A percentile compares a stretch with the other conserved stretches of the same genome.
These are phyloP conservation scores for Drosophila murphyi DNA, from an alignment of 1,140 invertebrate species.

Conservation along the genomic window DNA sequence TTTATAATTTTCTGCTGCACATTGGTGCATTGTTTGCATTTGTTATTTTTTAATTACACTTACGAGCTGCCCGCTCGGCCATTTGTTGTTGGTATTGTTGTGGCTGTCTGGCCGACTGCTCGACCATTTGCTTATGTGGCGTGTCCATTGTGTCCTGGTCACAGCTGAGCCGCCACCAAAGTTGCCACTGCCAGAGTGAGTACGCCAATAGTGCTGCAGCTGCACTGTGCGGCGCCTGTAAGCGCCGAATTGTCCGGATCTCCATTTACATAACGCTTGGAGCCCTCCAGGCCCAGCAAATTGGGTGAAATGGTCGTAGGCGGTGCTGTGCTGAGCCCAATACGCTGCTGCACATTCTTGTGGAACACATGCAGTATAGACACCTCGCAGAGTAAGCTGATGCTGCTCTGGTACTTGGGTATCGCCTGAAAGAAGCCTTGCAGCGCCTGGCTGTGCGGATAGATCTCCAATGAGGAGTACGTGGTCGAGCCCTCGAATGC, in stretches of 20 bases:
- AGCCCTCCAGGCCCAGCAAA: conserved; percentile 80
- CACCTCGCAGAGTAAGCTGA: conserved; percentile 78
- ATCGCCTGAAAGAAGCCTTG: conserved; percentile 80
- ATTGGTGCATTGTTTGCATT: conserved; percentile 46
- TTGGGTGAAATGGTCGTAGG: conserved; percentile 83
- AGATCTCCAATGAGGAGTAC: conserved; percentile 77
- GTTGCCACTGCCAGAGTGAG: conserved; percentile 59
- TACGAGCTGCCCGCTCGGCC: conserved; percentile 23
- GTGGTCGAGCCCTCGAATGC: conserved; percentile 78
- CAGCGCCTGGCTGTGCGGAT: conserved; percentile 79
- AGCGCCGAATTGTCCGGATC: conserved; percentile 84
- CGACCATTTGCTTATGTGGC: conserved; percentile 43
- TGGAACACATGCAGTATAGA: conserved; percentile 82
- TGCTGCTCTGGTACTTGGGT: conserved; percentile 78
- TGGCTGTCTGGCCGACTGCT: conserved; percentile 17
- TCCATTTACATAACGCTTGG: conserved; percentile 77
- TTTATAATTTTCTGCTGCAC: conserved; percentile 44
- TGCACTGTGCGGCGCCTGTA: conserved; percentile 75
- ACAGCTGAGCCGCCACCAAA: conserved; percentile 62
- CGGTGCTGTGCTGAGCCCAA: conserved; percentile 67
- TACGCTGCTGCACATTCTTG: conserved; percentile 78
- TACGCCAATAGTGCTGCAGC: conserved; percentile 56
- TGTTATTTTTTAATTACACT: conserved; percentile 80
- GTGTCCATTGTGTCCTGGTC: conserved; percentile 47
- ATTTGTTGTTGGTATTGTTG: conserved; percentile 20